Percentiles rank a stretch among this genome's conserved stretches.
These are phyloP conservation scores for Probosciger aterrimus DNA, from an alignment of 2,113 vertebrate genomes.

Conservation along the genomic window DNA sequence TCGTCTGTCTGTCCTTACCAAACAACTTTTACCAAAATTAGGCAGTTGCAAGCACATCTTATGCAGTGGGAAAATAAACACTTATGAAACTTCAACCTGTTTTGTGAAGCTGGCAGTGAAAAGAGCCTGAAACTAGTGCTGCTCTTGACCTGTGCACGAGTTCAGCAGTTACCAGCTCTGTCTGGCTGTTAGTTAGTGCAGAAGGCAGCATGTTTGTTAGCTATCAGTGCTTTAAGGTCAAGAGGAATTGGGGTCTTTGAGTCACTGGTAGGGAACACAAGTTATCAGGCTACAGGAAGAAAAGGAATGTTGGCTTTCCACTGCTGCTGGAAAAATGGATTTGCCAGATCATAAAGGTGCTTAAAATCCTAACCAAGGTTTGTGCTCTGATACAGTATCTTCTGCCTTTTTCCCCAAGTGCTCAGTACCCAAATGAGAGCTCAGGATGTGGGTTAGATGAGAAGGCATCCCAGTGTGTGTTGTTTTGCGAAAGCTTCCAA, in stretches of 20 bases:
- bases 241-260: background rate
- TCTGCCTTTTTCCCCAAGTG: background rate
- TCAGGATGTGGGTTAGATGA: background rate
- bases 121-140: background rate
- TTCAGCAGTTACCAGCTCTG: background rate
- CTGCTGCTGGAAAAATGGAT: background rate
- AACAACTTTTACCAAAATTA: background rate
- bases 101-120: background rate
- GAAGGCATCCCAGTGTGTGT: background rate
- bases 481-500: background rate
- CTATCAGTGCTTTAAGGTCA: background rate
- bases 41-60: background rate
- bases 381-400: background rate
- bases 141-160: background rate
- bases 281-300: background rate
- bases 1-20: constrained; percentile 3
- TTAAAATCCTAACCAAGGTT: background rate
- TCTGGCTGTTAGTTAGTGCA: background rate
- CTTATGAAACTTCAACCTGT: background rate
- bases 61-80: background rate
- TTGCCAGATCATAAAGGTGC: background rate
- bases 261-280: background rate
- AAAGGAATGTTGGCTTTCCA: background rate
- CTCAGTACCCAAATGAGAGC: background rate
- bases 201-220: too few relatives aligned